These are phyloP conservation scores for Cranoglanis bouderius DNA, from an alignment of 2,113 vertebrate species.

Conservation along the genomic window DNA sequence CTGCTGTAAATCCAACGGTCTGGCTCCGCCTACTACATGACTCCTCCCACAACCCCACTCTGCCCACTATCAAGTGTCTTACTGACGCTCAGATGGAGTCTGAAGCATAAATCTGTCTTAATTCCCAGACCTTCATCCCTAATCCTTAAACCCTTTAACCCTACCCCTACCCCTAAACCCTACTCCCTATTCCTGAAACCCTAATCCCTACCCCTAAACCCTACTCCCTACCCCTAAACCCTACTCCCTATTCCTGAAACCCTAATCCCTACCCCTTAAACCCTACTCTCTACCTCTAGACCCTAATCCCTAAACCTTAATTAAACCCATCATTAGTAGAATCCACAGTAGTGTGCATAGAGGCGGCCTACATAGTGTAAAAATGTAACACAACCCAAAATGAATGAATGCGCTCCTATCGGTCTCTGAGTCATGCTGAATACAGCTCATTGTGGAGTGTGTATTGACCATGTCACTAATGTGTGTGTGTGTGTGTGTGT, in stretches of 20 bases:
- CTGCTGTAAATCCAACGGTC: neutral
- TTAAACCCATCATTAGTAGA: neutral
- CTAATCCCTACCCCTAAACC: neutral
- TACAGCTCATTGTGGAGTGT: neutral
- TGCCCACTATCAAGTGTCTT: neutral
- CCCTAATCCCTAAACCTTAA: neutral
- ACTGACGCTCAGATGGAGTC: neutral
- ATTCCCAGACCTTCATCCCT: neutral
- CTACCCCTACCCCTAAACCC: neutral
- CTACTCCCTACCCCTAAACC: neutral
- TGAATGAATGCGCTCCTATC: neutral
- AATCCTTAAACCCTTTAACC: neutral
- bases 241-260: too few species aligned
- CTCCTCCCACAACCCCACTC: constrained; percentile 9
- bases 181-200: neutral
- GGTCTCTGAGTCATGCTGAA: constrained; percentile 14
- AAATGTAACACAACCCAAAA: neutral
- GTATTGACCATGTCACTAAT: neutral
- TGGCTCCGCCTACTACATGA: neutral
- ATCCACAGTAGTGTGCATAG: neutral
- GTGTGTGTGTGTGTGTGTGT: constrained; percentile 37
- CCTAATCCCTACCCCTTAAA: neutral
- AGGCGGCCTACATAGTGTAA: neutral
- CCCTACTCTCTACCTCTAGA: neutral
- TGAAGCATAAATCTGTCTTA: neutral